Evolutionary conservation across 1,140 invertebrate species (phyloP).

Genomic region (Drosophila busckii): DNA sequence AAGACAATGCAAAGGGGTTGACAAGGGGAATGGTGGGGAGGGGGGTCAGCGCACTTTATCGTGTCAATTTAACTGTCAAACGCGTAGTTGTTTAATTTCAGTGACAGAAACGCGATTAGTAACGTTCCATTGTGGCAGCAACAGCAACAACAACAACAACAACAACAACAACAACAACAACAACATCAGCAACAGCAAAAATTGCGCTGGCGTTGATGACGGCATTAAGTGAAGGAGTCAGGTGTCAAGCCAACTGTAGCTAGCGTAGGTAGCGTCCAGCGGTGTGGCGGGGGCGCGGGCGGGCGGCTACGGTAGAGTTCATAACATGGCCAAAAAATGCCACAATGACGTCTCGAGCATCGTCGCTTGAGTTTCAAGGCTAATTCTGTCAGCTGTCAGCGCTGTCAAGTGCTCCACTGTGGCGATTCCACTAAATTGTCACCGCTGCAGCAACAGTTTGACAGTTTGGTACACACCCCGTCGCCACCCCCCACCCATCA

Average conservation of each 20-base stretch:
- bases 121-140: slow-evolving; percentile 51
- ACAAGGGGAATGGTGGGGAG: neutral
- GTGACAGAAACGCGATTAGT: slow-evolving; percentile 73
- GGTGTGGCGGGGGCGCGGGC: neutral
- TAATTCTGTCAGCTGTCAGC: slow-evolving; percentile 75
- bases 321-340: slow-evolving; percentile 36
- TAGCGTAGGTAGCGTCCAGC: neutral
- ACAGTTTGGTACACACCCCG: slow-evolving; percentile 12
- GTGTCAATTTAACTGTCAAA: slow-evolving; percentile 72
- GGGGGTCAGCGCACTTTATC: slow-evolving; percentile 54
- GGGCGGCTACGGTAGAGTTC: too few species aligned
- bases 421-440: slow-evolving; percentile 67
- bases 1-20: slow-evolving; percentile 21
- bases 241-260: slow-evolving; percentile 15
- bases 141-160: slow-evolving; percentile 11
- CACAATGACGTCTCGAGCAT: slow-evolving; percentile 4
- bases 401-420: slow-evolving; percentile 53
- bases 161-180: slow-evolving; percentile 12
- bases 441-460: slow-evolving; percentile 46
- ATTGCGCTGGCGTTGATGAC: slow-evolving; percentile 39
- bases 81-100: slow-evolving; percentile 58
- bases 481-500: neutral
- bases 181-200: slow-evolving; percentile 10
- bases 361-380: slow-evolving; percentile 56
- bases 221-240: slow-evolving; percentile 21